Percentiles rank a stretch among this genome's conserved stretches.
Conservation (phyloP, 2,797 vertebrate genomes). For the Gadopsis bispinosus region DNA sequence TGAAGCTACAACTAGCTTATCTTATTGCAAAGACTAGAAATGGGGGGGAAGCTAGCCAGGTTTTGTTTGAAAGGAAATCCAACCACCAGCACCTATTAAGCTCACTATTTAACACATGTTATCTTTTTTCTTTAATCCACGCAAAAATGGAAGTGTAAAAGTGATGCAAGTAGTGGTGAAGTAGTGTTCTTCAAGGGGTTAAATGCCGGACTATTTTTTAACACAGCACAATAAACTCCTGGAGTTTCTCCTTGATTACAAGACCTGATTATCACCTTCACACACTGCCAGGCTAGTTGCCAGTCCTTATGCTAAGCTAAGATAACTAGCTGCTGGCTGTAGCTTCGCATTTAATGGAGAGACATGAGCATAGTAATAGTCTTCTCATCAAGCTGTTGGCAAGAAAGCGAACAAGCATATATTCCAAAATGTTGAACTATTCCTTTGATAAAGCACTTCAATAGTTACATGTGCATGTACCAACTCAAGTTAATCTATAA, state of each 20-base stretch:
- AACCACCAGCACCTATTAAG: not conserved
- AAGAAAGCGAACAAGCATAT: not conserved
- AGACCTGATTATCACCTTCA: not conserved
- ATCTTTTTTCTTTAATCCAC: not conserved
- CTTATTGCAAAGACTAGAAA: not conserved
- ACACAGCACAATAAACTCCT: not conserved
- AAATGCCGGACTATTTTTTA: not conserved
- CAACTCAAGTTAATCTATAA: not conserved
- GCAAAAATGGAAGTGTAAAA: not conserved
- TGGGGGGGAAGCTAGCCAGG: not conserved
- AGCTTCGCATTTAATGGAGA: not conserved
- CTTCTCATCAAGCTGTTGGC: not conserved
- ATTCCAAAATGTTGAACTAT: not conserved
- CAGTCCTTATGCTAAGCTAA: not conserved
- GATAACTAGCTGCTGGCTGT: not conserved
- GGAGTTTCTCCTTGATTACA: not conserved
- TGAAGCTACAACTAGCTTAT: not conserved
- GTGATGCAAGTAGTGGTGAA: not conserved
- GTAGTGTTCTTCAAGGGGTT: not conserved
- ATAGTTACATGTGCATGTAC: not conserved
- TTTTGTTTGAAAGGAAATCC: not conserved
- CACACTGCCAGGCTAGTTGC: not conserved
- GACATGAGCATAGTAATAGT: not conserved
- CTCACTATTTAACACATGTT: not conserved
- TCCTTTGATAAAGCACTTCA: not conserved